Base-by-base conservation (phyloP, 2,888 invertebrate genomes). In the Athalia rosae region DNA sequence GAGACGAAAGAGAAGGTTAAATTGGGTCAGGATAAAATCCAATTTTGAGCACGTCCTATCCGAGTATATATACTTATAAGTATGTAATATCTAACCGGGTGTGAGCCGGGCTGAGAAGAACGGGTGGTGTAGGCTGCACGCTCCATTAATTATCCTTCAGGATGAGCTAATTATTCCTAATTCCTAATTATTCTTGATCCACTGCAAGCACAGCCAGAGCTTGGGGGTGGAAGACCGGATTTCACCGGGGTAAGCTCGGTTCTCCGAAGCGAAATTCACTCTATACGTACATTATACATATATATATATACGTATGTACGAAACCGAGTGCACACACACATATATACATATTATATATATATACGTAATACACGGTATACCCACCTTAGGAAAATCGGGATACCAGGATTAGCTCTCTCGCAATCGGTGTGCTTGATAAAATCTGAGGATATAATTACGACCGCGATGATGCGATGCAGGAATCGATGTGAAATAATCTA, bases 121-220 rank as follows among this genome's bases (percentile, higher is more conserved):
- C 56, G 58, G 43, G 45, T 58, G 71, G 45, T 45, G 71, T 71
- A 58, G 13, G 15, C 71, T 43, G 45, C 58, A 71, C 71, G 71
- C 58, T 56, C 71, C 71, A 58, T 71, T 71, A 71, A 71, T 71
- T 43, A 58, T 41, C 71, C 71, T 71, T 71, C 43, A 45, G 58
- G 45, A 41, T 15, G 71, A 58, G 56, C 45, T 71, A 58, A 71
- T 71, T 71, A 56, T 56, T 71, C 71, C 56, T 45, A 43, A 71
- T 71, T 71, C 71, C 71, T 58, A 71, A 71, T 71, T 71, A 71
- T 71, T 58, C 58, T 45, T 43, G 56, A 71, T 71, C 71, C 71
- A 5, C 15, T 15, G 13, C 5, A 28, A 28, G 28, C 28, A 28
- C 28, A 28, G 28, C 28, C 28, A 28, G 28, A 28, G 28, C 28